These are phyloP conservation scores for Cephus runcator DNA, from an alignment of 2,888 invertebrate species.

Conservation along the genomic window DNA sequence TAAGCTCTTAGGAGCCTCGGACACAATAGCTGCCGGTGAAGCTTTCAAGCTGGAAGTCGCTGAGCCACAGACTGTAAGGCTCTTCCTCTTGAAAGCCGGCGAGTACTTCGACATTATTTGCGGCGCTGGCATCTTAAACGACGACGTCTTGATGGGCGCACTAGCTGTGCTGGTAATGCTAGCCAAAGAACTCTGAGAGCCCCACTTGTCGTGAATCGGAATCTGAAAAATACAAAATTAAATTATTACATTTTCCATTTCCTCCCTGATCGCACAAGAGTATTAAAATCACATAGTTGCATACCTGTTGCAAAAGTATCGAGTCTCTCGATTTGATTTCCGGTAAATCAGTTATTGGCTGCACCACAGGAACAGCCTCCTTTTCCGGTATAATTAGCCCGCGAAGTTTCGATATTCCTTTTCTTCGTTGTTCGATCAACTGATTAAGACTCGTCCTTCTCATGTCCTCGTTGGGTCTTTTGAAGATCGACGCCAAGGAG, in stretches of 20 bases:
- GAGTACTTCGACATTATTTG: slow-evolving; percentile 81
- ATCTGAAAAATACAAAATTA: slow-evolving; percentile 32
- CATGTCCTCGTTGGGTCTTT: slow-evolving; percentile 59
- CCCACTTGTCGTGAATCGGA: slow-evolving; percentile 61
- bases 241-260: background rate
- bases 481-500: slow-evolving; percentile 55
- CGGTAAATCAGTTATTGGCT: slow-evolving; percentile 79
- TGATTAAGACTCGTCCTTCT: slow-evolving; percentile 78
- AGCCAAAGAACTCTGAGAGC: slow-evolving; percentile 56
- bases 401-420: slow-evolving; percentile 84
- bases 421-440: slow-evolving; percentile 83
- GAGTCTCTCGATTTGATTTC: slow-evolving; percentile 83
- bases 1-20: slow-evolving; percentile 69
- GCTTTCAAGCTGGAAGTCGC: slow-evolving; percentile 27
- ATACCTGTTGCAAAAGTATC: slow-evolving; percentile 54
- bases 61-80: slow-evolving; percentile 72
- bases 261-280: background rate
- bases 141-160: slow-evolving; percentile 45
- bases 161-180: slow-evolving; percentile 55
- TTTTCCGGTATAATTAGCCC: slow-evolving; percentile 90
- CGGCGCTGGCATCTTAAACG: slow-evolving; percentile 60
- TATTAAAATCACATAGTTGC: background rate
- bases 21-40: slow-evolving; percentile 28
- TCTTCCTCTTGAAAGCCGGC: slow-evolving; percentile 83
- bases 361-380: slow-evolving; percentile 67